Evolutionary conservation across 2,888 invertebrate genomes (phyloP).

Genomic region (Drosophila flavopinicola): DNA sequence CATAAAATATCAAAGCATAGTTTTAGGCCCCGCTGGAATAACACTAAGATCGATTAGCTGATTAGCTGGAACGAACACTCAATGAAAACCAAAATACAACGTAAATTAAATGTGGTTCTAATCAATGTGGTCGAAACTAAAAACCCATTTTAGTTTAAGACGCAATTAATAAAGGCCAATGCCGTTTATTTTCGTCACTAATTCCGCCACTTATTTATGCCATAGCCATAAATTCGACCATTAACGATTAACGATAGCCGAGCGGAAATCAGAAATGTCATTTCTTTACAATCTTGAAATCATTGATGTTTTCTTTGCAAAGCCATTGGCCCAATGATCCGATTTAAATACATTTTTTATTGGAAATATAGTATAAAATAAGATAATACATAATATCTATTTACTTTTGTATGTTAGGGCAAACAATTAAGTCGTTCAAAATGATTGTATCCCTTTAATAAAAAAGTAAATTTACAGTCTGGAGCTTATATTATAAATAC

Average conservation of each 20-base stretch:
- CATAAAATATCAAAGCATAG: background rate
- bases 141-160: conserved; percentile 16
- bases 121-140: background rate
- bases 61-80: background rate
- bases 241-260: background rate
- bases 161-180: conserved; percentile 22
- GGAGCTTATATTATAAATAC: too few species aligned
- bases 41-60: background rate
- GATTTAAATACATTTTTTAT: background rate
- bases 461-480: too few species aligned
- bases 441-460: too few species aligned
- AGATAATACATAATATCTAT: too few species aligned
- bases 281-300: background rate
- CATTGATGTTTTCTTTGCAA: too few species aligned
- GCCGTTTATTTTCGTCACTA: background rate
- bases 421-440: too few species aligned
- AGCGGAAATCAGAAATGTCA: background rate
- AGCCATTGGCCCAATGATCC: too few species aligned
- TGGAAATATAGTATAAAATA: too few species aligned
- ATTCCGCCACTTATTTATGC: conserved; percentile 1
- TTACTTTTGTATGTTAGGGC: too few species aligned
- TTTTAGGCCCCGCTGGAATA: background rate
- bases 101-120: background rate
- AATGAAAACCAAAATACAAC: background rate
- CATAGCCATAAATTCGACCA: conserved; percentile 15